phyloP scores from a whole-genome alignment of 2,888 invertebrate species.

The Yponomeuta evonymella region DNA sequence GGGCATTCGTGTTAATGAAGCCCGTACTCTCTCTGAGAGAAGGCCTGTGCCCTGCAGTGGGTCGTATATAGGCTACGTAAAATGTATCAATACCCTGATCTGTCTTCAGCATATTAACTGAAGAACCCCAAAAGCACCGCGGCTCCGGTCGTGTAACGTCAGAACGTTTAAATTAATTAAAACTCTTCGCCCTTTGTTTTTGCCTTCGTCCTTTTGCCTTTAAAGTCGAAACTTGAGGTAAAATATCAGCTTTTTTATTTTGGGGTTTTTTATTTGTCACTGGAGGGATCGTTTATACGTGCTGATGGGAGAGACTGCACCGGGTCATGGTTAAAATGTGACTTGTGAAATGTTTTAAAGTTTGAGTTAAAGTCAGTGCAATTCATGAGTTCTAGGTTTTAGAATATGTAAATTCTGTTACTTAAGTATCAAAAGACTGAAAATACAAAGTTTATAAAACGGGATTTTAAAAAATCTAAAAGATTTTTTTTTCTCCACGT shows the following conservation, averaged over 20 bases:
- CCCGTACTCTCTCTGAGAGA: too few species aligned
- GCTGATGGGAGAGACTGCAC: neutral
- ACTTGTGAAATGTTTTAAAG: neutral
- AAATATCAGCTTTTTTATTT: slow-evolving; percentile 7
- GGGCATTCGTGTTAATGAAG: too few species aligned
- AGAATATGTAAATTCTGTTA: too few species aligned
- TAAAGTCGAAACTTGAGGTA: neutral
- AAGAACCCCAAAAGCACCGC: slow-evolving; percentile 5
- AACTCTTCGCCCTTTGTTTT: slow-evolving; percentile 11
- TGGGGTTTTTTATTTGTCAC: neutral
- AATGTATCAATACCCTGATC: neutral
- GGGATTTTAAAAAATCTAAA: too few species aligned
- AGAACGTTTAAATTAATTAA: slow-evolving; percentile 14
- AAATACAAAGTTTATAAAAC: too few species aligned
- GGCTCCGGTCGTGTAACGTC: slow-evolving; percentile 4
- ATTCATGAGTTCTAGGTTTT: too few species aligned
- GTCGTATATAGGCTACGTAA: too few species aligned
- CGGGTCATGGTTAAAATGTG: neutral
- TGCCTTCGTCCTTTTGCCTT: slow-evolving; percentile 5
- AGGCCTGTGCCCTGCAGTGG: too few species aligned
- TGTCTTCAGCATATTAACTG: neutral
- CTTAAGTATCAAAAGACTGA: too few species aligned
- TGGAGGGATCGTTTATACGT: neutral
- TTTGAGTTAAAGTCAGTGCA: too few species aligned
- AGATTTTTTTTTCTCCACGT: too few species aligned